These are phyloP conservation scores for Notoglanidium macrostoma DNA, from an alignment of 2,797 vertebrate species.

Conservation along the genomic window DNA sequence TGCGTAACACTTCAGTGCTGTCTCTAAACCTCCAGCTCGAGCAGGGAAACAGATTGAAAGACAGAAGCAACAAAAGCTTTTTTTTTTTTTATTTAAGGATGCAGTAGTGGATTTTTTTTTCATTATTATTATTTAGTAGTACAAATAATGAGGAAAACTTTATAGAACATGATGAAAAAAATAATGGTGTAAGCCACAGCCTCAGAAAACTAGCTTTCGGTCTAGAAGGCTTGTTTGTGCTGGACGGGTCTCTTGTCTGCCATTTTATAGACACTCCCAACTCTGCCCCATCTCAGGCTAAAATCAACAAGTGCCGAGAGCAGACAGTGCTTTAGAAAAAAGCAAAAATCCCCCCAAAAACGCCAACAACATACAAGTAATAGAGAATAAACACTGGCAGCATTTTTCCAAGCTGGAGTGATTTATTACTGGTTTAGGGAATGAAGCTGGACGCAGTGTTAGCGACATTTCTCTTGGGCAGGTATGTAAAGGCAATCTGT, in stretches of 20 bases:
- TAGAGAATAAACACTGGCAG: background rate
- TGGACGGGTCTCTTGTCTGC: background rate
- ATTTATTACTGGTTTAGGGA: background rate
- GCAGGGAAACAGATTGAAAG: conserved; percentile 6
- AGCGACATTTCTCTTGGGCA: background rate
- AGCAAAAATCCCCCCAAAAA: background rate
- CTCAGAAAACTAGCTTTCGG: background rate
- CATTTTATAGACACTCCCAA: background rate
- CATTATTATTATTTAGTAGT: background rate
- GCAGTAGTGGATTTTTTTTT: background rate
- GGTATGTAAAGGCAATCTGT: too few species aligned
- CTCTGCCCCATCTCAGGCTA: background rate
- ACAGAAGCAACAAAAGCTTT: background rate
- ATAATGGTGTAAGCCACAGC: background rate
- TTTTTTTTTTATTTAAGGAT: background rate
- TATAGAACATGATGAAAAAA: background rate
- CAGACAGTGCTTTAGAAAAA: background rate
- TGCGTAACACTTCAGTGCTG: conserved; percentile 18
- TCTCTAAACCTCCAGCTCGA: conserved; percentile 7
- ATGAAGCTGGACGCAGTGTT: background rate
- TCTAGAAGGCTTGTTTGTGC: background rate
- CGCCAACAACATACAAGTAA: background rate
- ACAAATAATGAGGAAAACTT: background rate
- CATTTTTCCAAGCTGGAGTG: background rate
- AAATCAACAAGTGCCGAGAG: background rate